Conservation (phyloP, 2,113 vertebrate genomes). For the Mastomys natalensis region DNA sequence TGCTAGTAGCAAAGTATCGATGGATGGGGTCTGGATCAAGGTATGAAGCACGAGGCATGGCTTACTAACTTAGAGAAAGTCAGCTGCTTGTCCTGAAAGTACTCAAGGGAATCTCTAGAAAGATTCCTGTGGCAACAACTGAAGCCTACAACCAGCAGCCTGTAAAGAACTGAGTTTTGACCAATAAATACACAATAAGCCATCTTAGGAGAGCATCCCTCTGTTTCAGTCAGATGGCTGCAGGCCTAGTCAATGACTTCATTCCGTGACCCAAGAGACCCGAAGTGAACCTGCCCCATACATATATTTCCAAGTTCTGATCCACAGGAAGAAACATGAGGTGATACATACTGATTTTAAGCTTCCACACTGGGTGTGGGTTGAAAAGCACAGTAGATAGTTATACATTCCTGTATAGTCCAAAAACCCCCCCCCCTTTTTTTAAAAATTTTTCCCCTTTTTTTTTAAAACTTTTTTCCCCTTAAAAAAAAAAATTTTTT, state of each 20-base stretch:
- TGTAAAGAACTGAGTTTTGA: background rate
- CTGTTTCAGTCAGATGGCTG: background rate
- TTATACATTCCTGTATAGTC: background rate
- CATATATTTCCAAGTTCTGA: background rate
- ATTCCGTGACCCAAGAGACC: background rate
- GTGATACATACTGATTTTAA: conserved; percentile 28
- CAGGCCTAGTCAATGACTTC: background rate
- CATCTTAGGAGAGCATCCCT: background rate
- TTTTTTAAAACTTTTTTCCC: too few species aligned
- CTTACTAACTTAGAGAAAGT: background rate
- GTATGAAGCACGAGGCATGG: background rate
- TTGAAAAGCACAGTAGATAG: background rate
- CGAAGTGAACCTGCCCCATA: background rate
- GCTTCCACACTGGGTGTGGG: background rate
- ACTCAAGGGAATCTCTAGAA: conserved; percentile 15
- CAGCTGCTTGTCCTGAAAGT: background rate
- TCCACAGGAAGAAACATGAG: background rate
- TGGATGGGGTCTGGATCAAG: background rate
- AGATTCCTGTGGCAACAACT: background rate
- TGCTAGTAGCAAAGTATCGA: background rate
- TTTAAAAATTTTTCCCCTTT: too few species aligned
- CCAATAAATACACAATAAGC: background rate
- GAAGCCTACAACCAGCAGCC: background rate
- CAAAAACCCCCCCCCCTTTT: too few species aligned
- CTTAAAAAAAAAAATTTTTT: too few species aligned